A percentile compares a stretch with the other conserved stretches of the same genome.
Evolutionary conservation across 2,797 vertebrate genomes (phyloP).

Genomic region (Karalla daura): DNA sequence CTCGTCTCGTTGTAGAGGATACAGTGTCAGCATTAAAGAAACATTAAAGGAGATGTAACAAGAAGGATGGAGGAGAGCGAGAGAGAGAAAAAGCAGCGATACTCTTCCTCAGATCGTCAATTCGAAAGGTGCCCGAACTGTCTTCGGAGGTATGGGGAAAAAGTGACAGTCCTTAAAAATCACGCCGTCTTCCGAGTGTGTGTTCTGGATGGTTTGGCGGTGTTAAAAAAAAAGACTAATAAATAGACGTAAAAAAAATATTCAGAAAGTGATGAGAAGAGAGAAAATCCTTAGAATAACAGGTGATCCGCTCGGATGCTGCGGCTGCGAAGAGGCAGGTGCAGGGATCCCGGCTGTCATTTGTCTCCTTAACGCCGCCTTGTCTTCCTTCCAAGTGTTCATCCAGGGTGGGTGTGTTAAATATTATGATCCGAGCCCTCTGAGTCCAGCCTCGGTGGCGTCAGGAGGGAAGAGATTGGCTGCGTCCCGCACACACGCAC

Average conservation of each 20-base stretch:
- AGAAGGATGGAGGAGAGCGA: neutral
- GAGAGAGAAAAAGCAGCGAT: slow-evolving; percentile 43
- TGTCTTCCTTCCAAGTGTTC: slow-evolving; percentile 67
- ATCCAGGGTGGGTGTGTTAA: slow-evolving; percentile 88
- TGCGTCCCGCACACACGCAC: slow-evolving; percentile 83
- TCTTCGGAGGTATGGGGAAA: neutral
- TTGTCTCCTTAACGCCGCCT: slow-evolving; percentile 58
- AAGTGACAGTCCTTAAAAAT: slow-evolving; percentile 37
- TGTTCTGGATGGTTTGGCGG: too few species aligned
- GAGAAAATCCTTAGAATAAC: slow-evolving; percentile 3
- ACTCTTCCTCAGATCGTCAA: slow-evolving; percentile 70
- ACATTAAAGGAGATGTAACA: slow-evolving; percentile 9
- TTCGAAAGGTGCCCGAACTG: slow-evolving; percentile 46
- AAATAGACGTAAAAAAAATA: too few species aligned
- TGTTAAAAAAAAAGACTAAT: too few species aligned
- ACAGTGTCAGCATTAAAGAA: slow-evolving; percentile 25
- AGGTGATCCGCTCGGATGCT: slow-evolving; percentile 57
- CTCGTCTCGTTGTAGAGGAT: slow-evolving; percentile 46
- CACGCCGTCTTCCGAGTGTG: neutral
- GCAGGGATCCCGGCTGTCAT: slow-evolving; percentile 68
- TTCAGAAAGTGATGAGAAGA: neutral
- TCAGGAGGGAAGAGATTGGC: slow-evolving; percentile 93
- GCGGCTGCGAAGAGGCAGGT: slow-evolving; percentile 73
- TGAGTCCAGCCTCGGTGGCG: slow-evolving; percentile 91
- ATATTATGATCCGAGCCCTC: slow-evolving; percentile 87